phyloP scores from a whole-genome alignment of 2,113 vertebrate species.

The Siniperca chuatsi region DNA sequence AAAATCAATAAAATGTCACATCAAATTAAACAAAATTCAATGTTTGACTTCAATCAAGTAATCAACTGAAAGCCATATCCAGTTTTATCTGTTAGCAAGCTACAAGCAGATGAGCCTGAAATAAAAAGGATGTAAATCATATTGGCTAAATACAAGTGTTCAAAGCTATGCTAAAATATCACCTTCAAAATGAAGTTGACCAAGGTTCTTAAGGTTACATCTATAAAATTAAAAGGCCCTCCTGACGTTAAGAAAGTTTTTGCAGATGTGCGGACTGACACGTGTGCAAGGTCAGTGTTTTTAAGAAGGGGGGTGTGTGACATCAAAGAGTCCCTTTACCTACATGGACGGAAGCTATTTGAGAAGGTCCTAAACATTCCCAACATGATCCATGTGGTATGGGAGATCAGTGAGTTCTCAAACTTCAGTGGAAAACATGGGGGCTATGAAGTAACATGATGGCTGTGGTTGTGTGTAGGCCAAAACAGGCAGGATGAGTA shows the following conservation, averaged over 20 bases:
- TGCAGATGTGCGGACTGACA: slow-evolving; percentile 48
- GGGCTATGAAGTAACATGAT: slow-evolving; percentile 15
- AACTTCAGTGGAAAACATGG: slow-evolving; percentile 44
- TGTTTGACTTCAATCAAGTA: background rate
- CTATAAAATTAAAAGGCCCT: slow-evolving; percentile 33
- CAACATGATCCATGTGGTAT: slow-evolving; percentile 36
- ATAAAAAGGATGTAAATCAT: background rate
- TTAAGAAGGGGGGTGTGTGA: slow-evolving; percentile 20
- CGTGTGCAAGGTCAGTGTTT: slow-evolving; percentile 42
- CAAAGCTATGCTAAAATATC: background rate
- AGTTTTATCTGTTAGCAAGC: background rate
- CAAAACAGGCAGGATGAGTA: slow-evolving; percentile 20
- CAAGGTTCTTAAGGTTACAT: background rate
- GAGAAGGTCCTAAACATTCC: slow-evolving; percentile 61
- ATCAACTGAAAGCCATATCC: background rate
- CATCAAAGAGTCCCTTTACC: slow-evolving; percentile 49
- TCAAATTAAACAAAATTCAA: background rate
- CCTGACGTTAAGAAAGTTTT: slow-evolving; percentile 30
- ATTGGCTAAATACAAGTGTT: background rate
- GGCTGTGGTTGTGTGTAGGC: slow-evolving; percentile 26
- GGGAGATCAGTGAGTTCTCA: slow-evolving; percentile 17
- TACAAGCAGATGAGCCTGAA: background rate
- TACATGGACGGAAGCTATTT: slow-evolving; percentile 59
- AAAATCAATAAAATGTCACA: background rate
- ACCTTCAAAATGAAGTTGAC: slow-evolving; percentile 13